Evolutionary conservation across 37 sponge, comb jelly and placozoan species (phyloP).

Genomic region (Agelas oroides): DNA sequence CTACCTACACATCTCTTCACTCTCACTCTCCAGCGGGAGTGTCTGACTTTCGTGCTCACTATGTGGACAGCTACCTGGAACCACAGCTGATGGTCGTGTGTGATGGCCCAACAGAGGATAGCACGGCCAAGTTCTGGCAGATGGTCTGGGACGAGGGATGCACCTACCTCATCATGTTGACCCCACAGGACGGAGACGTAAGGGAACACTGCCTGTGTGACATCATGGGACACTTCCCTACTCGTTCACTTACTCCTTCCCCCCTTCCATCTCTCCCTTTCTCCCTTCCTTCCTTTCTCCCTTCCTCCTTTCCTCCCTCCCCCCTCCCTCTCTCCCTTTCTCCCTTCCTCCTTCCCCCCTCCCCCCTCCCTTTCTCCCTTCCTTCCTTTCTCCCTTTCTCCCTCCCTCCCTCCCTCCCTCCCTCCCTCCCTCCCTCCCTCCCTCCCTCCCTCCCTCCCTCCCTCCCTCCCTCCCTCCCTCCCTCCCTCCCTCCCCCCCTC

Average conservation of each 20-base stretch:
- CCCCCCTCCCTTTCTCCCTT: too few relatives aligned
- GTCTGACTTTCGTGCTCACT: constrained; percentile 17
- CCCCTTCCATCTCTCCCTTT: too few relatives aligned
- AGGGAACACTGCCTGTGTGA: background rate
- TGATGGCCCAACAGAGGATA: constrained; percentile 39
- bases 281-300: too few relatives aligned
- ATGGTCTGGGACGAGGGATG: constrained; percentile 55
- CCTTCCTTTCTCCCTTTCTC: too few relatives aligned
- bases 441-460: too few relatives aligned
- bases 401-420: too few relatives aligned
- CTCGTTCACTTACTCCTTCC: background rate
- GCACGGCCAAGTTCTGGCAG: constrained; percentile 52
- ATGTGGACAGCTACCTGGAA: constrained; percentile 42
- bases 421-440: too few relatives aligned
- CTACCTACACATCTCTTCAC: background rate
- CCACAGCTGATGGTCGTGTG: constrained; percentile 20
- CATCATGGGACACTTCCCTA: background rate
- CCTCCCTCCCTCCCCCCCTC: too few relatives aligned
- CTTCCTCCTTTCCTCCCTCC: too few relatives aligned
- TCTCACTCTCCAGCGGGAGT: background rate
- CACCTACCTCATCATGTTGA: constrained; percentile 43
- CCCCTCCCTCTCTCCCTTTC: too few relatives aligned
- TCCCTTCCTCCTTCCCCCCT: too few relatives aligned
- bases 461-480: too few relatives aligned
- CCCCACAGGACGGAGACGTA: constrained; percentile 42